Base-by-base conservation (phyloP, 2,888 invertebrate species). In the Patella depressa region DNA sequence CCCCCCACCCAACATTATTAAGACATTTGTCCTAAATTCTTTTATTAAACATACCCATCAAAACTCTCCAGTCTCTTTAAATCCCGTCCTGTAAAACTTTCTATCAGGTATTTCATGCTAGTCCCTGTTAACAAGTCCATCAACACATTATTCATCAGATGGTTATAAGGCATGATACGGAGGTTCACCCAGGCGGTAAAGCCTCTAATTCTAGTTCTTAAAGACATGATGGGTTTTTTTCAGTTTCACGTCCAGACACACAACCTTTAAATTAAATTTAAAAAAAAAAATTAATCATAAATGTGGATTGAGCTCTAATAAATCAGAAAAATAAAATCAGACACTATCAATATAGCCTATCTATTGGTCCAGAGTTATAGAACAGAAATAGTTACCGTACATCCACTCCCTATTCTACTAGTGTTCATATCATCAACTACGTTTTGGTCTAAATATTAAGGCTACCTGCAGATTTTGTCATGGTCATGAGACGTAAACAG, bases 151-250 rank as follows among this genome's bases (percentile, higher is more conserved):
- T 88, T 89, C 73, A 91, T 83, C 11, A 89, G 84, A 74, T 88
- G 87, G 77, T 90, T 88, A 75, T 87, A 89, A 0, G 88, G 86
- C 72, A 87, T 86, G 59, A 90, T 82, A 7, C 91, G 83, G 59
- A 91, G 84, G 82, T 91, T 91, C 53, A 91, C 88, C 91, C 91
- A 91, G 70, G 90, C 89, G 53, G 91, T 91, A 82, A 89, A 89
- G 3, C 91, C 91, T 55, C 87, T 87, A 53, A 91, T 91, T 53
- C 87, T 84, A 5, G 90, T 90, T 76, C 89, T 81, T 80, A 89
- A 79, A 19, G 90, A 91, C 90, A 90, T 91, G 54, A 19, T 81
- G 34, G 34, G 57, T 12, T 53, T 34, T 15, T 72, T n/a, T 45
- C 9, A 17, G 11, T 19, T n/a, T 24, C 65, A 15, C 29, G 29